phyloP scores from a whole-genome alignment of 2,888 invertebrate genomes.

The Spilarctia lutea region DNA sequence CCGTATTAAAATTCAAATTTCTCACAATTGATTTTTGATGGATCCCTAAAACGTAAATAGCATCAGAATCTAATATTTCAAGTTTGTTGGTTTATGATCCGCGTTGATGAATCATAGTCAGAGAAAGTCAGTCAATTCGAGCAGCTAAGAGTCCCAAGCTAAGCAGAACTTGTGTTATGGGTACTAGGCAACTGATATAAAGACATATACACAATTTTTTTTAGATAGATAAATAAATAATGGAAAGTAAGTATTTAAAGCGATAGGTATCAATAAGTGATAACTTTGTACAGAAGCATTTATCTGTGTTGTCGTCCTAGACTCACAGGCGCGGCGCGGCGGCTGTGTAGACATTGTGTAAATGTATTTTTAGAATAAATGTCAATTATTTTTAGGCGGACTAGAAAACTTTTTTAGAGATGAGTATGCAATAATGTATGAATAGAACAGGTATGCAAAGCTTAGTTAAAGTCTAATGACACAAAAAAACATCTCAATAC shows the following conservation, averaged over 20 bases:
- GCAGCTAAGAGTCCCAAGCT: no score
- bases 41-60: background rate
- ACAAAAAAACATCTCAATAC: background rate
- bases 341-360: background rate
- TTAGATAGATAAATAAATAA: no score
- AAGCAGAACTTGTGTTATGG: no score
- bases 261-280: background rate
- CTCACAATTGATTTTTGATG: background rate
- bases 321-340: background rate
- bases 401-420: background rate
- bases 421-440: no score
- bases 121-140: no score
- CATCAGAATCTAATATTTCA: background rate
- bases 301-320: background rate
- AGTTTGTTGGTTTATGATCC: background rate
- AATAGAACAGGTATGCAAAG: background rate
- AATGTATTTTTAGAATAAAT: slow-evolving; percentile 6
- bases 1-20: background rate
- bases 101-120: background rate
- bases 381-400: background rate
- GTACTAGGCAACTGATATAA: no score
- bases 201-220: no score
- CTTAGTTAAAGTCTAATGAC: background rate
- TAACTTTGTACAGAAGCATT: no score
- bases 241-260: background rate